Conservation (phyloP, 2,113 vertebrate genomes). For the Nyctibius bracteatus region DNA sequence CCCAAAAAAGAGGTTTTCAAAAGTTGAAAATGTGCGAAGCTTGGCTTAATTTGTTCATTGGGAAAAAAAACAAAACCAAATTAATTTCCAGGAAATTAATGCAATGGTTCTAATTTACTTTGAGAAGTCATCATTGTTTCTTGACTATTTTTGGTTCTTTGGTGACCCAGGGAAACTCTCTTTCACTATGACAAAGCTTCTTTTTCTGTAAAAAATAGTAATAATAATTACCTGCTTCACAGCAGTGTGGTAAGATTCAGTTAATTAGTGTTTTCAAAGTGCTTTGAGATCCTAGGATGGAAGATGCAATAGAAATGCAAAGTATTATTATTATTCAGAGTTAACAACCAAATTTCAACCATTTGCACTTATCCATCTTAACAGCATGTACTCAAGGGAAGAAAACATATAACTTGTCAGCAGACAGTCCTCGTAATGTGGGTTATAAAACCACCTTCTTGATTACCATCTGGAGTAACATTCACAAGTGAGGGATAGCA, state of each 20-base stretch:
- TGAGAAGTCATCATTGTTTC: constrained; percentile 9
- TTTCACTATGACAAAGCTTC: constrained; percentile 14
- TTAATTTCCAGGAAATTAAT: constrained; percentile 37
- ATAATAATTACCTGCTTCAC: constrained; percentile 61
- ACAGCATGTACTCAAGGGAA: constrained; percentile 70
- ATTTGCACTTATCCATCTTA: constrained; percentile 74
- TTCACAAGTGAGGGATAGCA: constrained; percentile 72
- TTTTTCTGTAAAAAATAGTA: constrained; percentile 16
- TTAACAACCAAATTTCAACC: constrained; percentile 76
- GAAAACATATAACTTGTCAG: constrained; percentile 75
- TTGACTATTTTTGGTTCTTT: constrained; percentile 25
- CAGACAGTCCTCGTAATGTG: constrained; percentile 75
- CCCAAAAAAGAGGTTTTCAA: background rate
- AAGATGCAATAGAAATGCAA: constrained; percentile 71
- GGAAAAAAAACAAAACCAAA: background rate
- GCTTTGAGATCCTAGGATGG: constrained; percentile 67
- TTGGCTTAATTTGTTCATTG: background rate
- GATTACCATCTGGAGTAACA: constrained; percentile 75
- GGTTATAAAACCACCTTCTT: constrained; percentile 77
- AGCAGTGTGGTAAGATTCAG: constrained; percentile 33
- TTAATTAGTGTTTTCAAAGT: constrained; percentile 65
- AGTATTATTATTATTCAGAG: constrained; percentile 76
- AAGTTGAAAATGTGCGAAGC: background rate
- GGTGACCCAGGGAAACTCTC: constrained; percentile 14
- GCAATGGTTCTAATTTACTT: constrained; percentile 12